Base-by-base conservation (phyloP, 1,140 invertebrate species). In the Hypsibius dujardini region DNA sequence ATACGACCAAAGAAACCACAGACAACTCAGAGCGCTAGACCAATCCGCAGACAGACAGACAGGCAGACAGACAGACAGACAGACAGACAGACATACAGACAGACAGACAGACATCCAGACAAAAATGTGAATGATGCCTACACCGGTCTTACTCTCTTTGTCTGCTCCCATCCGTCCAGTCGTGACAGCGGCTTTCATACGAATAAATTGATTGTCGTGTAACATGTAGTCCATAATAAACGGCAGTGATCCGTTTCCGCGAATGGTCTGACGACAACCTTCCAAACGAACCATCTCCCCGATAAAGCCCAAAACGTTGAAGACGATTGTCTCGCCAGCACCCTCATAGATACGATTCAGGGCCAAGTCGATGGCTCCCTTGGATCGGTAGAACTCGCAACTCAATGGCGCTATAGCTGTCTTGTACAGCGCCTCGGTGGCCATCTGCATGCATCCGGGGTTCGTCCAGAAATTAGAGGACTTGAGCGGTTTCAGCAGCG, bases 91-190 rank as follows among this genome's bases (percentile, higher is more conserved):
- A 56, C 50, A 56, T 56, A 7, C n/a, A 56, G n/a, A 56, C 50
- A 56, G n/a, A n/a, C n/a, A n/a, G n/a, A n/a, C n/a, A n/a, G n/a
- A 56, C n/a, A 56, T 56, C 50, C 50, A 56, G 50, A 7, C 7
- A 56, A 56, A 56, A 56, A 56, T 56, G 7, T 56, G 7, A 7
- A 56, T 56, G n/a, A 56, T 7, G n/a, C n/a, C 50, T 7, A n/a
- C 7, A n/a, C 7, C 50, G 42, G 42, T 14, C 62, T 7, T 42
- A 67, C 62, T 67, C 3, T 67, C 62, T 7, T 7, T 42, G 45
- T 67, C 62, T 12, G 62, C 62, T 12, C 62, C 62, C 62, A 67
- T 67, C 45, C 62, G 62, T 42, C 62, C 62, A 67, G 62, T 42
- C 45, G 62, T 42, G 3, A 67, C 7, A 12, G 62, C 62, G 7